Conservation (phyloP, 1,140 invertebrate genomes). For the Forficula auricularia region DNA sequence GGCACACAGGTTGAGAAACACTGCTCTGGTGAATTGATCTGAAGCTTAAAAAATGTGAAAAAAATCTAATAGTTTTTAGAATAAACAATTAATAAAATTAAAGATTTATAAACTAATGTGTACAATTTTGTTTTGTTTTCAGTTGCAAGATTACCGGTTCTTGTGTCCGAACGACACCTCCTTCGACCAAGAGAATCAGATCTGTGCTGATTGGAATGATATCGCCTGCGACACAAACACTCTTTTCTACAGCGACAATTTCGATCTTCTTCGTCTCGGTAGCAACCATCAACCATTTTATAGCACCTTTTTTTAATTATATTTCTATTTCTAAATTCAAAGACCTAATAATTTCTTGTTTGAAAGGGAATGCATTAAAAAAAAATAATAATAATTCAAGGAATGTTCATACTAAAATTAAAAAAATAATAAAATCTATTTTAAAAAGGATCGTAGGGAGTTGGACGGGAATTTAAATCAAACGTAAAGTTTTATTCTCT, state of each 20-base stretch:
- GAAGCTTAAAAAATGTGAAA: no score
- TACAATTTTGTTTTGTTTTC: constrained; percentile 13
- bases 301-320: background rate
- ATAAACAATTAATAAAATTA: no score
- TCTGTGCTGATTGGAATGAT: constrained; percentile 78
- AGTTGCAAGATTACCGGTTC: constrained; percentile 65
- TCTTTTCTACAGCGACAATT: constrained; percentile 64
- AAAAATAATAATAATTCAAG: background rate
- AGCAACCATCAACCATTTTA: constrained; percentile 24
- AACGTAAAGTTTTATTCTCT: no score
- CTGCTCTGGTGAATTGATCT: no score
- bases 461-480: no score
- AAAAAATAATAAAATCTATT: no score
- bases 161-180: constrained; percentile 80
- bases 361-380: background rate
- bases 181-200: constrained; percentile 82
- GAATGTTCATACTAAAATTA: background rate
- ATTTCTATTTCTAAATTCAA: constrained; percentile 27
- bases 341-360: constrained; percentile 28
- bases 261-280: constrained; percentile 64
- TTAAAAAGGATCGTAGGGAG: no score
- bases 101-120: no score
- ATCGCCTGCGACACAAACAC: constrained; percentile 65
- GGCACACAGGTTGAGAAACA: no score
- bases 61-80: no score